These are phyloP conservation scores for Loripinus fragilis DNA, from an alignment of 2,888 invertebrate species.

Conservation along the genomic window DNA sequence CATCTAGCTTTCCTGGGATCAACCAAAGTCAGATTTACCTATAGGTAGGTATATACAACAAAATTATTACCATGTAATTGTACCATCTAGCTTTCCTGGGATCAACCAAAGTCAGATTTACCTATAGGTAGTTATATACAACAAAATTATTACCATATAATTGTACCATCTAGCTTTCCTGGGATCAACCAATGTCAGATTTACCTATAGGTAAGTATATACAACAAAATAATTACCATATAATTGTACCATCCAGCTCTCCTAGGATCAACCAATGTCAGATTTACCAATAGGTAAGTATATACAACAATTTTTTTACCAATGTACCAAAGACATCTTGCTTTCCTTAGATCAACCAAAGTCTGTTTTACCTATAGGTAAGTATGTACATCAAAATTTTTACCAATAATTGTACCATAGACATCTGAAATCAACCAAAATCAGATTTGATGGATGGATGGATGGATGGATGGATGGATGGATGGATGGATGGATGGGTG, in stretches of 20 bases:
- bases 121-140: conserved; percentile 39
- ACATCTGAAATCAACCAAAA: no score
- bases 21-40: conserved; percentile 47
- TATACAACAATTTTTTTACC: conserved; percentile 22
- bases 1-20: conserved; percentile 44
- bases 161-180: conserved; percentile 51
- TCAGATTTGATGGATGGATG: no score
- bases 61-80: background rate
- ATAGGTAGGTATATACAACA: conserved; percentile 37
- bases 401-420: background rate
- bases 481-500: no score
- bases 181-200: conserved; percentile 54
- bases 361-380: conserved; percentile 53
- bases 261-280: conserved; percentile 52
- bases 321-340: conserved; percentile 52
- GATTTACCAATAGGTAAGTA: conserved; percentile 48
- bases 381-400: background rate
- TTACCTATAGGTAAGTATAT: conserved; percentile 41
- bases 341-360: conserved; percentile 50
- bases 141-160: conserved; percentile 33
- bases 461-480: no score
- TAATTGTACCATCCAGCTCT: conserved; percentile 3
- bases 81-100: conserved; percentile 38
- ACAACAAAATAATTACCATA: background rate
- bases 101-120: conserved; percentile 47